Conservation (phyloP, 1,140 invertebrate species). For the Trachelipus rathkii region DNA sequence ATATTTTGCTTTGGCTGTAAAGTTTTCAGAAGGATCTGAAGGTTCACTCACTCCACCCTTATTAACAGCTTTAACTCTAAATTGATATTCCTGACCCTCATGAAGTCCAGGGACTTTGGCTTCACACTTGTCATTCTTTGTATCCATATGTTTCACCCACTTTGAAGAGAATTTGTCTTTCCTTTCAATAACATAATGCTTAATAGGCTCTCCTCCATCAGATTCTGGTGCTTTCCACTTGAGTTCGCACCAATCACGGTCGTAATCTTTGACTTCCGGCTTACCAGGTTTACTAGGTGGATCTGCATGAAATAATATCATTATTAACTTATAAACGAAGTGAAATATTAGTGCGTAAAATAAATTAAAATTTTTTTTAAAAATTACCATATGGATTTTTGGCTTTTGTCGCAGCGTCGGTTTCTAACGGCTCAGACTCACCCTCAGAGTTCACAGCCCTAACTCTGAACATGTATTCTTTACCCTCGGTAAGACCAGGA, state of each 20-base stretch:
- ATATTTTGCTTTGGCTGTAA: constrained; percentile 79
- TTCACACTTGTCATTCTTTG: constrained; percentile 74
- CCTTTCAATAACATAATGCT: constrained; percentile 93
- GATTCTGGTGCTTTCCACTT: constrained; percentile 84
- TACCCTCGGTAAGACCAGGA: constrained; percentile 58
- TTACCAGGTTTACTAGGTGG: constrained; percentile 85
- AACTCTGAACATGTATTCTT: constrained; percentile 94
- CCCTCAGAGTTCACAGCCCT: constrained; percentile 94
- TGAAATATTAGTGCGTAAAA: no score
- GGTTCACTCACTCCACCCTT: constrained; percentile 91
- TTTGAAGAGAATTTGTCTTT: constrained; percentile 84
- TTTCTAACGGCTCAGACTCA: constrained; percentile 83
- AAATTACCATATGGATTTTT: constrained; percentile 84
- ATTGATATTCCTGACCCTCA: constrained; percentile 93
- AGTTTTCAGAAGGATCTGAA: constrained; percentile 72
- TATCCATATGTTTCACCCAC: constrained; percentile 83
- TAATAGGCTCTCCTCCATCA: constrained; percentile 91
- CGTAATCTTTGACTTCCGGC: constrained; percentile 86
- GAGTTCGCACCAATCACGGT: constrained; percentile 77
- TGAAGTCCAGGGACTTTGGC: constrained; percentile 81
- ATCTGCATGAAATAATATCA: constrained; percentile 52
- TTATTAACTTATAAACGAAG: no score
- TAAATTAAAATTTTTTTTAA: neutral
- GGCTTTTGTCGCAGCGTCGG: constrained; percentile 73
- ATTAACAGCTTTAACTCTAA: constrained; percentile 90